Evolutionary conservation across 2,797 vertebrate genomes (phyloP).

Genomic region (Eulemur rubriventer): DNA sequence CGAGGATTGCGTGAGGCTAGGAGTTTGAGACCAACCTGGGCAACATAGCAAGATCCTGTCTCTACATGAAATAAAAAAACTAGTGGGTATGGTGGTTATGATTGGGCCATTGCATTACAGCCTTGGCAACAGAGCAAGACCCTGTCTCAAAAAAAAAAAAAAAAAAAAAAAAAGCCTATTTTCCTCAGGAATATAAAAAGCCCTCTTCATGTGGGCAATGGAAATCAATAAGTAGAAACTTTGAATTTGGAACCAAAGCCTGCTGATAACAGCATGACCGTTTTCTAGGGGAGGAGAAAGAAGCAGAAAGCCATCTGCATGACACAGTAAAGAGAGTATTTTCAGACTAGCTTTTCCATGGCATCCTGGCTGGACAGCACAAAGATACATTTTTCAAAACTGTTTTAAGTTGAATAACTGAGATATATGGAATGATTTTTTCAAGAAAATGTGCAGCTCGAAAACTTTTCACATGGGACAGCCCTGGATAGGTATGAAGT

Average conservation of each 20-base stretch:
- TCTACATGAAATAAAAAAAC: not conserved
- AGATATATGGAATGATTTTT: not conserved
- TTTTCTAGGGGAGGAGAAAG: not conserved
- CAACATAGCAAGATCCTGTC: not conserved
- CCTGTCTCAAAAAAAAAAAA: not conserved
- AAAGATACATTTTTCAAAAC: not conserved
- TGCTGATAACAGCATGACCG: not conserved
- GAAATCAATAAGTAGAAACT: not conserved
- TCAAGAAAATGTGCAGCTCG: not conserved
- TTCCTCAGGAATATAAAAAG: not conserved
- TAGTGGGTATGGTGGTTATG: not conserved
- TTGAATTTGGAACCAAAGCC: not conserved
- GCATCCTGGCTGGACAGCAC: not conserved
- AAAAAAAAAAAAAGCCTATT: not conserved
- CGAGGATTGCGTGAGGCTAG: not conserved
- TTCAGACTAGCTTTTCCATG: not conserved
- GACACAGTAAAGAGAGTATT: not conserved
- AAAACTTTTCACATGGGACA: not conserved
- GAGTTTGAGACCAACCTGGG: not conserved
- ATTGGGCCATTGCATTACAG: not conserved
- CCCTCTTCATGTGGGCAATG: not conserved
- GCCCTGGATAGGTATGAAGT: not conserved
- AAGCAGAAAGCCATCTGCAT: not conserved
- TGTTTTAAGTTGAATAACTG: not conserved
- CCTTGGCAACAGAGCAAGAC: not conserved